Evolutionary conservation across 2,113 vertebrate species (phyloP), one percentile per base, ranked within the genome.

Genomic region (Gyps fulvus): DNA sequence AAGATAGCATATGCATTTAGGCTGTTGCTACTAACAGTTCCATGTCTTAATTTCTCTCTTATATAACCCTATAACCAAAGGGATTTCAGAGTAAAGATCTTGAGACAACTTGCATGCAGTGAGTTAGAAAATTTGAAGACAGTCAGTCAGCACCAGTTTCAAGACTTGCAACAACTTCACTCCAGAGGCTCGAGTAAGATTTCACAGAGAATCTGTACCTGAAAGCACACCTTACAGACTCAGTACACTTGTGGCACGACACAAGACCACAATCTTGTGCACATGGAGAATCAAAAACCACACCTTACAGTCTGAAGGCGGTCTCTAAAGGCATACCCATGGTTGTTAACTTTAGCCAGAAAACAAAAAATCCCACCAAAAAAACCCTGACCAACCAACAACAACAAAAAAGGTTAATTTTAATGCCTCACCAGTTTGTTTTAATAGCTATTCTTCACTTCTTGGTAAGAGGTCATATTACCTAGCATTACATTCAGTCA

Each of bases 371-470:
- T 27, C 29, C 20, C 22, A 58, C 4, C 3, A 31, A 83, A 77
- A 69, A 23, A 15, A 3, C 1, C 9, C 7, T 27, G n/a, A 55
- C 1, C 16, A 54, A 67, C 21, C n/a, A 62, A 13, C 10, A 69
- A 15, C 15, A 52, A 9, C 54, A 26, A 62, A n/a, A 21, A 8
- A 62, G 18, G 34, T 36, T 73, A 18, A 62, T 67, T 71, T 79
- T 73, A 69, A 50, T 27, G 42, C 59, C 77, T 96, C 89, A 82
- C 23, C 40, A 22, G 55, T 71, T 84, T 62, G 47, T 79, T 93
- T 47, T 66, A 95, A 89, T 57, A 87, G 43, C 58, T 96, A 85
- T 87, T 96, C 84, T 96, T 89, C 40, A 82, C 27, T 85, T 94
- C 82, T 89, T 43, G 43, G 52, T 85, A 89, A 84, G 50, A 89